Evolutionary conservation across 2,113 vertebrate genomes (phyloP).

Genomic region (Meriones unguiculatus): DNA sequence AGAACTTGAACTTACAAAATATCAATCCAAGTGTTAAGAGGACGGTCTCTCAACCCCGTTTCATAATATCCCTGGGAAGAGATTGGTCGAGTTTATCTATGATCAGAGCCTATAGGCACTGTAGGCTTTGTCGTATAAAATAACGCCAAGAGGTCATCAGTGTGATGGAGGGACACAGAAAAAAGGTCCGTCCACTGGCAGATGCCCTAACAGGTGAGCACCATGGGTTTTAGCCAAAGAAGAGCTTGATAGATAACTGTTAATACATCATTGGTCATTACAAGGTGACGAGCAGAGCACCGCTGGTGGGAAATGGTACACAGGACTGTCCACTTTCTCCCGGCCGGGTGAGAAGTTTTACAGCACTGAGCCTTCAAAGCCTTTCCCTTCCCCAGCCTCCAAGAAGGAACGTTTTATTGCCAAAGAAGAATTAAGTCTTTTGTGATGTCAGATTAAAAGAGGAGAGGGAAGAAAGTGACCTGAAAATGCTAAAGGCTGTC

Average conservation of each 20-base stretch:
- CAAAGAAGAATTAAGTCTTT: not conserved
- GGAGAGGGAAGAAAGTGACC: not conserved
- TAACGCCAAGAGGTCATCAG: not conserved
- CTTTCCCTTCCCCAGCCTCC: not conserved
- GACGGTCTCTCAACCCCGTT: not conserved
- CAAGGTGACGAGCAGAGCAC: too few relatives aligned
- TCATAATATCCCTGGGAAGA: not conserved
- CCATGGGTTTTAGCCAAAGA: not conserved
- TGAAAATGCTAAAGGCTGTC: not conserved
- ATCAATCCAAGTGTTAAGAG: not conserved
- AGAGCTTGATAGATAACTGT: not conserved
- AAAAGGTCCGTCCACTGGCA: not conserved
- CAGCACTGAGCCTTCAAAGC: not conserved
- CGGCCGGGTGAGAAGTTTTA: not conserved
- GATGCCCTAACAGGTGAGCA: not conserved
- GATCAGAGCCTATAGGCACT: not conserved
- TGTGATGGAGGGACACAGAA: not conserved
- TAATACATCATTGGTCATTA: not conserved
- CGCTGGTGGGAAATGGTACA: not conserved
- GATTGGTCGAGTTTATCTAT: not conserved
- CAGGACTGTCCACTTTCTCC: not conserved
- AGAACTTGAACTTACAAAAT: not conserved
- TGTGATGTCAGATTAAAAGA: not conserved
- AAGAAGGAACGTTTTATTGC: not conserved
- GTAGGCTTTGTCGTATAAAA: not conserved